Percentiles rank a stretch among this genome's conserved stretches.
These are phyloP conservation scores for Acanthosepion esculentum DNA, from an alignment of 2,888 invertebrate genomes.

Conservation along the genomic window DNA sequence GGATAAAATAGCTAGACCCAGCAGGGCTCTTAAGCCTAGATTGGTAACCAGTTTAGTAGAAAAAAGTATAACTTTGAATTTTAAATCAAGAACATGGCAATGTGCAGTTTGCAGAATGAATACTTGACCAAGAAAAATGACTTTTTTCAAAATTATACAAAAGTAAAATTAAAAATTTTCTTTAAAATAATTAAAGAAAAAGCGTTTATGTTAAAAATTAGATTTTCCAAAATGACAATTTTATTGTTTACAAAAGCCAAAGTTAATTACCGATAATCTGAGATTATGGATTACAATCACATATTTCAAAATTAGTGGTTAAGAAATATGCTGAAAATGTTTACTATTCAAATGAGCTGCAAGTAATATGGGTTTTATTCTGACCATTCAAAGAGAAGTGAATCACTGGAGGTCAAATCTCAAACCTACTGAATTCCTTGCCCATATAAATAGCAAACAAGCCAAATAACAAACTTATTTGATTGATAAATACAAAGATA, in stretches of 20 bases:
- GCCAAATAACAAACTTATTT: background rate
- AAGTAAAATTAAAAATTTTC: too few species aligned
- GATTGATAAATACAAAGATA: constrained; percentile 6
- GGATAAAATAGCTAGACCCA: too few species aligned
- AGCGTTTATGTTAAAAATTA: too few species aligned
- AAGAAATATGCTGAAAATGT: background rate
- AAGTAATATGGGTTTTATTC: background rate
- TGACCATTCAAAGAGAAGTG: background rate
- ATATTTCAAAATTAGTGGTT: background rate
- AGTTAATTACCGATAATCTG: background rate
- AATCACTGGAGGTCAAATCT: background rate
- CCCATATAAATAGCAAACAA: background rate
- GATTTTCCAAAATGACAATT: background rate
- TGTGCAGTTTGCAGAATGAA: too few species aligned
- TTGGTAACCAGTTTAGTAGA: too few species aligned
- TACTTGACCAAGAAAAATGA: too few species aligned
- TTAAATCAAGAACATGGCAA: too few species aligned
- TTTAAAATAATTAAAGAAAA: too few species aligned
- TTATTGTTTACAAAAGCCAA: background rate
- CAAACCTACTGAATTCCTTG: background rate
- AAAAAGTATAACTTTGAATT: too few species aligned
- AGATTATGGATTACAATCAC: background rate
- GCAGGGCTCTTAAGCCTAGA: too few species aligned
- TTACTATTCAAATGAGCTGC: constrained; percentile 3
- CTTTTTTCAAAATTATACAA: too few species aligned